Base-by-base conservation (phyloP, 2,113 vertebrate species). In the Quiscalus mexicanus region DNA sequence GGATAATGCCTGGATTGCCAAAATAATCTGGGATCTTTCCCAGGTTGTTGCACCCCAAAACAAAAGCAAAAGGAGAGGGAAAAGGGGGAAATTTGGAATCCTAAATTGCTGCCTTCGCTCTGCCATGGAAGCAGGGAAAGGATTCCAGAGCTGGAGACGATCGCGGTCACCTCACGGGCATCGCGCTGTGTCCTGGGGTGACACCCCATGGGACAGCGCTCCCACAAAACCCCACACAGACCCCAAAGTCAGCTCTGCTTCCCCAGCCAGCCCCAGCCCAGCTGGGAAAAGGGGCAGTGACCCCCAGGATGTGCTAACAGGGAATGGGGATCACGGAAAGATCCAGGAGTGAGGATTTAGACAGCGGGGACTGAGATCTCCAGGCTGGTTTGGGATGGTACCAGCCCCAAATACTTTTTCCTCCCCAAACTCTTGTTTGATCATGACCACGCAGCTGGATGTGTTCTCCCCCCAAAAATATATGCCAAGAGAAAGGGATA, bases 81-180 rank as follows among this genome's bases (percentile, higher is more conserved):
- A 0, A 2, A 31, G 10, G 18, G 17, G n/a, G 6, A 44, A 53
- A 41, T 4, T 1, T 0, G 14, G 60, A 0, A 0, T 67, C 45
- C 28, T 20, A 44, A 53, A 67, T 4, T 0, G 2, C n/a, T 69
- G 44, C 7, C 6, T 71, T 60, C 0, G 0, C 49, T 42, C 10
- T 7, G 9, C 45, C 5, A 0, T 31, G 35, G 39, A 1, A 4
- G 17, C 0, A 9, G 28, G 42, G 23, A 71, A 67, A 56, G 41
- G 19, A 14, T 24, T 6, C 0, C 0, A 1, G 70, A 44, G 80
- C 11, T 2, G 42, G 23, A 74, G 35, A 11, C 0, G 3, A 37
- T 3, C 0, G 3, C 68, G 5, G 12, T 11, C 19, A 0, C 63
- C 31, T 33, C 37, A 5, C 0, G 0, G 23, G 31, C 39, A 62